These are phyloP conservation scores for Leucophora obtusa DNA, from an alignment of 2,888 invertebrate species.

Conservation along the genomic window DNA sequence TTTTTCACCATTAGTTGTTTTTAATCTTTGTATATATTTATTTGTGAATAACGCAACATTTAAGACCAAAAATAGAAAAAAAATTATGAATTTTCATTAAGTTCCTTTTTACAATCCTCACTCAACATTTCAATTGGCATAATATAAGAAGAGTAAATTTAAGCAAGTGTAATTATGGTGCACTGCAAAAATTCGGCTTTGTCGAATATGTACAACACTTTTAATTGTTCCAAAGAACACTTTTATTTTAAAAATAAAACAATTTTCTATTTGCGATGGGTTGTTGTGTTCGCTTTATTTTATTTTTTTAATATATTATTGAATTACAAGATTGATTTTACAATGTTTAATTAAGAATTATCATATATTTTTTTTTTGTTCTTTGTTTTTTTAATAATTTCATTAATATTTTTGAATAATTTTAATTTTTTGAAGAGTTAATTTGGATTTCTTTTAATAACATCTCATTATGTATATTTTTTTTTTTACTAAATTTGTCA, in stretches of 20 bases:
- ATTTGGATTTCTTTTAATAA: conserved; percentile 31
- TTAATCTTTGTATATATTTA: no score
- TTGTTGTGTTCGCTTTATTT: conserved; percentile 57
- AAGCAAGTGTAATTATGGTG: no score
- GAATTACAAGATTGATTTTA: conserved; percentile 42
- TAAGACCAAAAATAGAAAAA: no score
- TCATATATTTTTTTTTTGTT: conserved; percentile 4
- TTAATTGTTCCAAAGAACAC: no score
- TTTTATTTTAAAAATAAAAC: conserved; percentile 36
- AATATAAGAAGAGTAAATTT: no score
- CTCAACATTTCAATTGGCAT: no score
- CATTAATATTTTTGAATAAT: conserved; percentile 11
- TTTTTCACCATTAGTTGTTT: no score
- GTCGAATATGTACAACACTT: no score
- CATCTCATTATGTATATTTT: conserved; percentile 35
- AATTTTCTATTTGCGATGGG: conserved; percentile 34
- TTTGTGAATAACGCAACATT: no score
- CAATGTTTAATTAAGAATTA: conserved; percentile 25
- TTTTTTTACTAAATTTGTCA: conserved; percentile 48
- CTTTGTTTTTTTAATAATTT: conserved; percentile 51
- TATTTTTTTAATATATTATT: conserved; percentile 29
- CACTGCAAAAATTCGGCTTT: no score
- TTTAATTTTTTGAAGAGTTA: conserved; percentile 28
- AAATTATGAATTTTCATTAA: no score
- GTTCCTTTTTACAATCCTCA: no score